Base-by-base conservation (phyloP, 2,113 vertebrate species). In the Eubucco bourcierii region DNA sequence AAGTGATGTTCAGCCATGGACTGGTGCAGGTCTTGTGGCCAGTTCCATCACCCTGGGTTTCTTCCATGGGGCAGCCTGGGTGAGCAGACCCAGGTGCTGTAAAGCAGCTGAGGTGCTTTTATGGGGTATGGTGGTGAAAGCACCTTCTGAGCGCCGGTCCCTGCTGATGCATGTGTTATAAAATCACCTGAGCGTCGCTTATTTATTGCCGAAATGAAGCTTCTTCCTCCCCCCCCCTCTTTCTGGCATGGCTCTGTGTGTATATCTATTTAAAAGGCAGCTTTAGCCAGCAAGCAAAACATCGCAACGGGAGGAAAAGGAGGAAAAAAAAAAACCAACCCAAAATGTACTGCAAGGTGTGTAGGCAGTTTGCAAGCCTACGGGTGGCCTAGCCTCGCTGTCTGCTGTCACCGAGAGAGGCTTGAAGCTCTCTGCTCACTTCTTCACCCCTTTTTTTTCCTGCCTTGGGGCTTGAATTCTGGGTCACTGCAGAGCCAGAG, bases 311-410 rank as follows among this genome's bases (percentile, higher is more conserved):
- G 65, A 66, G 21, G 23, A 24, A 20, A 21, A 37, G 24, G 23
- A 17, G 23, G 27, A 47, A 25, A 46, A 31, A 66, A 46, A 46
- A 46, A 29, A 61, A 31, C 63, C 31, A 27, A 74, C 11, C 59
- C 70, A 2, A 39, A 81, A 84, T 80, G 37, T 70, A n/a, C 94
- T 80, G 92, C 94, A 87, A 47, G 61, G 61, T 3, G 82, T 93
- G 88, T 91, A 89, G 88, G 94, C 90, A 91, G 90, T 76, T 73
- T 37, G 75, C 67, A 29, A 71, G 90, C 28, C 71, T 70, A 18
- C 72, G 33, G 80, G 82, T 93, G 95, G 94, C 95, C 95, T 94
- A 76, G 82, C 82, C 72, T 18, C 15, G 93, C 90, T 74, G 80
- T 10, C 25, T 92, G 64, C 82, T 3, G 34, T 8, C 29, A 82